Conservation (phyloP, 2,888 invertebrate genomes). For the Hoplodrina blanda region DNA sequence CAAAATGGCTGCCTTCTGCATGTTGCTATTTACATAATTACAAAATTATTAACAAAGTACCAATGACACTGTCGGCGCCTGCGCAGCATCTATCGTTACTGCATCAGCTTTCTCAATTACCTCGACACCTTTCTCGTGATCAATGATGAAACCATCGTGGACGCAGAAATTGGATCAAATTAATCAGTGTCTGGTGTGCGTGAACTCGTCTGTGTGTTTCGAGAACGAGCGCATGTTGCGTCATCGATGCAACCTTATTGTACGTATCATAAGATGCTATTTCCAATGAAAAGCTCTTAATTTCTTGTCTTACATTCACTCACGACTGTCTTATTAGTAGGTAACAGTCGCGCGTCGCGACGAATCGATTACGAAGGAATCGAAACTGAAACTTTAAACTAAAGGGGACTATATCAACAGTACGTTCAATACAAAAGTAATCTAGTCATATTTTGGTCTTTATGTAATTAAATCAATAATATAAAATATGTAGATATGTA, state of each 20-base stretch:
- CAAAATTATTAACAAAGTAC: too few species aligned
- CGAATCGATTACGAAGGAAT: conserved; percentile 16
- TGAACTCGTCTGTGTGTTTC: conserved; percentile 37
- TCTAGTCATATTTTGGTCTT: too few species aligned
- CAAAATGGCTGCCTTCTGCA: too few species aligned
- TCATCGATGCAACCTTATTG: conserved; percentile 19
- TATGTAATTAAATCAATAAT: too few species aligned
- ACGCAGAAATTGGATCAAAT: conserved; percentile 45
- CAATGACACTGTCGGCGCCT: neutral
- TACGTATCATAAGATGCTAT: conserved; percentile 14
- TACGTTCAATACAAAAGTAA: too few species aligned
- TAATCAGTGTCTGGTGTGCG: conserved; percentile 47
- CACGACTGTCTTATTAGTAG: conserved; percentile 35
- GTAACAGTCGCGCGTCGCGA: neutral
- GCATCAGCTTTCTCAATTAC: conserved; percentile 23
- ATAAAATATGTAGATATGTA: too few species aligned
- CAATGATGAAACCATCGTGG: conserved; percentile 31
- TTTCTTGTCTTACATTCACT: conserved; percentile 30
- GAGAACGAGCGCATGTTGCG: conserved; percentile 33
- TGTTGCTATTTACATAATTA: too few species aligned
- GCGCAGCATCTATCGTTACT: neutral
- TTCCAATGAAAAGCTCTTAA: conserved; percentile 43
- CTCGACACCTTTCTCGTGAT: conserved; percentile 27
- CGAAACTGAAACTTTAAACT: neutral
- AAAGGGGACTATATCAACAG: too few species aligned